Conservation (phyloP, 2,113 vertebrate species). For the Trichomycterus rosablanca region DNA sequence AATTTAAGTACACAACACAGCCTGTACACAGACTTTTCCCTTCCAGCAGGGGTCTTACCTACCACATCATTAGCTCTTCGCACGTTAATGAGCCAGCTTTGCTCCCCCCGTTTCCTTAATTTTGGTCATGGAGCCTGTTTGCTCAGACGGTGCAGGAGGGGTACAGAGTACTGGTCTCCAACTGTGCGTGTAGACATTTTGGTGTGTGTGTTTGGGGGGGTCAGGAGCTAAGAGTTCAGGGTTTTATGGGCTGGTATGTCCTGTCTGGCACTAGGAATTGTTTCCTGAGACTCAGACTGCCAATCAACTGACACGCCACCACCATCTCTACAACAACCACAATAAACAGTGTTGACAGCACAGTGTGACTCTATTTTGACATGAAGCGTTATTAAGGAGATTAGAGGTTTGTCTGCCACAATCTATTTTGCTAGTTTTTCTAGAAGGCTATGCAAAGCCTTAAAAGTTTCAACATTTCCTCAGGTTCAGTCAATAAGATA, state of each 20-base stretch:
- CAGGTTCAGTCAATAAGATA: no score
- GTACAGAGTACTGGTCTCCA: constrained; percentile 22
- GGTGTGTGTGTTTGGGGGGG: constrained; percentile 17
- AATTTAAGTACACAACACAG: background rate
- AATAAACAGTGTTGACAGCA: no score
- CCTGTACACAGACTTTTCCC: background rate
- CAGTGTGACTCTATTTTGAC: no score
- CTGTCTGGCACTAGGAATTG: constrained; percentile 33
- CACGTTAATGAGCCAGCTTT: background rate
- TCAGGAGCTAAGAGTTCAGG: constrained; percentile 18
- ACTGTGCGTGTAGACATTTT: constrained; percentile 18
- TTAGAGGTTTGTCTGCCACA: no score
- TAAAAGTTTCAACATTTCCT: constrained; percentile 21
- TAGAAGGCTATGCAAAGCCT: no score
- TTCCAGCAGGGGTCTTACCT: constrained; percentile 30
- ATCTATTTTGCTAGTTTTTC: background rate
- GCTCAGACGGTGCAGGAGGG: constrained; percentile 30
- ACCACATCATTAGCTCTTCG: constrained; percentile 39
- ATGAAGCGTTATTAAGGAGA: no score
- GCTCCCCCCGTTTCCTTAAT: constrained; percentile 23
- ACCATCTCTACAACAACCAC: background rate
- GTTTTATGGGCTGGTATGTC: constrained; percentile 44
- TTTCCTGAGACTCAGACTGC: constrained; percentile 28
- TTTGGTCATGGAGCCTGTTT: constrained; percentile 33
- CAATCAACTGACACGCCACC: constrained; percentile 18